phyloP scores from a whole-genome alignment of 2,113 vertebrate genomes.

The Platichthys flesus region DNA sequence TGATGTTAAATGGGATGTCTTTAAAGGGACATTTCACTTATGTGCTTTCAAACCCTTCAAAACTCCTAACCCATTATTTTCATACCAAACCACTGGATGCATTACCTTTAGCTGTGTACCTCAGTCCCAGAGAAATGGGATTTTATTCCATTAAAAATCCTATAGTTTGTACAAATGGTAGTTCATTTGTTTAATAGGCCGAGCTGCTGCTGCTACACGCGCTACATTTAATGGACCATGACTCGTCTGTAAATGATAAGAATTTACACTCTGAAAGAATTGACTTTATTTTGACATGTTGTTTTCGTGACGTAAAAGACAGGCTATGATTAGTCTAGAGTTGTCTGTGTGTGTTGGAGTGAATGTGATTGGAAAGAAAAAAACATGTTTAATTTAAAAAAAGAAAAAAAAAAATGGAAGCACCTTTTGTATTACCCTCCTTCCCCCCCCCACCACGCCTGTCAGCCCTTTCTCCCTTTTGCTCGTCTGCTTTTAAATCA shows the following conservation, averaged over 20 bases:
- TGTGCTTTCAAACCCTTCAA: slow-evolving; percentile 21
- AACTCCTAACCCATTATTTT: slow-evolving; percentile 10
- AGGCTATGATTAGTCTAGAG: slow-evolving; percentile 48
- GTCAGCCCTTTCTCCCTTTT: background rate
- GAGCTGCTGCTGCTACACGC: slow-evolving; percentile 23
- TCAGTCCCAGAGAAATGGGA: slow-evolving; percentile 40
- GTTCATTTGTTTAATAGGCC: slow-evolving; percentile 37
- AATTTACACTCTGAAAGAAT: background rate
- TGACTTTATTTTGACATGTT: slow-evolving; percentile 40
- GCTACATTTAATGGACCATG: slow-evolving; percentile 37
- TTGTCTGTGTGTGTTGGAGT: slow-evolving; percentile 47
- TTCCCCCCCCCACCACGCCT: too few species aligned
- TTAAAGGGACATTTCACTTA: slow-evolving; percentile 40
- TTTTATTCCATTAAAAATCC: slow-evolving; percentile 41
- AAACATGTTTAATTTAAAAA: background rate
- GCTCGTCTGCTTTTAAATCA: slow-evolving; percentile 13
- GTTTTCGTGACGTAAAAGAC: slow-evolving; percentile 46
- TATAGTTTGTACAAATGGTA: slow-evolving; percentile 36
- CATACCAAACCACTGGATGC: slow-evolving; percentile 37
- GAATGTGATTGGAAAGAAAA: slow-evolving; percentile 51
- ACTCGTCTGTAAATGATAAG: slow-evolving; percentile 38
- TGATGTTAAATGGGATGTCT: slow-evolving; percentile 15
- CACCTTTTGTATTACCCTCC: slow-evolving; percentile 55
- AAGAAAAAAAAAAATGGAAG: background rate
- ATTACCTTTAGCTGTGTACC: slow-evolving; percentile 46